Conservation (phyloP, 1,140 invertebrate species). For the Brachionus manjavacas region DNA sequence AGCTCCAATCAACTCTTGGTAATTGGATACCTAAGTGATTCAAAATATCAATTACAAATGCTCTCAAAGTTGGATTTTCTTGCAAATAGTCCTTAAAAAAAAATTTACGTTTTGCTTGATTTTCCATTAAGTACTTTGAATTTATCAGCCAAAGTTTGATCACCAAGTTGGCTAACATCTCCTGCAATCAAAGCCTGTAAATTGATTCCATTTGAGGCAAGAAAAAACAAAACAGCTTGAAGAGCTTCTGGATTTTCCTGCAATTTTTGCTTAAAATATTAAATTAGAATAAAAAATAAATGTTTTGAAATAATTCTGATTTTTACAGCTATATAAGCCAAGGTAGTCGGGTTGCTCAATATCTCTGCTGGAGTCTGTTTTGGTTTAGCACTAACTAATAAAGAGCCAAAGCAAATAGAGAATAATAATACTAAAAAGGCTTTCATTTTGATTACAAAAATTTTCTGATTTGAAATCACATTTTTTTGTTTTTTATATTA, state of each 20-base stretch:
- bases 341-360: not conserved
- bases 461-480: not conserved
- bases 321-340: not conserved
- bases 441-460: not conserved
- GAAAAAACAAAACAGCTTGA: not conserved
- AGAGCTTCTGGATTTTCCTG: constrained; percentile 11
- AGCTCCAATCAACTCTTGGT: not conserved
- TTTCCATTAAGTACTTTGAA: not conserved
- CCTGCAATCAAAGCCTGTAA: not conserved
- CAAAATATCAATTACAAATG: not conserved
- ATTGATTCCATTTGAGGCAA: not conserved
- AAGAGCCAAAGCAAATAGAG: not conserved
- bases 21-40: not conserved
- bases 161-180: not conserved
- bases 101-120: not conserved
- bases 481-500: not conserved
- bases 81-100: not conserved
- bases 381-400: not conserved
- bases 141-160: not conserved
- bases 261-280: not conserved
- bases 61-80: constrained; percentile 2
- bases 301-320: not conserved
- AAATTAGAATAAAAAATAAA: not conserved
- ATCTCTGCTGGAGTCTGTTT: not conserved
- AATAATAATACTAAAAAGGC: not conserved